Base-by-base conservation (phyloP, 1,140 invertebrate genomes). In the Arion vulgaris region DNA sequence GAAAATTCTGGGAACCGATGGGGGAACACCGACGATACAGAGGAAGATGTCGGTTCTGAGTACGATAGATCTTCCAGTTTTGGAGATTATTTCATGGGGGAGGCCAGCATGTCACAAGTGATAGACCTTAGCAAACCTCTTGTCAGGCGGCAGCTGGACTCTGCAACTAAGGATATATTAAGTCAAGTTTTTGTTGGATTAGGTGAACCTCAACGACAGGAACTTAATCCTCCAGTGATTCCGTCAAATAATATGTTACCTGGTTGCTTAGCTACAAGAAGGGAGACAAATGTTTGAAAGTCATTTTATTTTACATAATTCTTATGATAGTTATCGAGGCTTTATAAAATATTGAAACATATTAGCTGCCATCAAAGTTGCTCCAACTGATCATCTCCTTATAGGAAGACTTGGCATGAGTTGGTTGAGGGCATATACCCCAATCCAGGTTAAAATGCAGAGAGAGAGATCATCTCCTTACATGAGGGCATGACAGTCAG, bases 11-110 rank as follows among this genome's bases (percentile, higher is more conserved):
- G 28, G n/a, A 68, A n/a, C 68, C 77, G 38, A 11, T 79, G 77
- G 77, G 75, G n/a, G 11, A 57, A 77, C 51, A 32, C 75, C 49
- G 57, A 77, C 38, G 77, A 79, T 38, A 57, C 23, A 9, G 77
- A 79, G 26, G 77, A 79, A n/a, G 77, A 38, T 2, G 11, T 79
- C 2, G 1, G 11, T 4, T 79, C 77, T 1, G 77, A 68, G 51
- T 5, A 34, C 2, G 53, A 79, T 9, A n/a, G 23, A 17, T 79
- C 77, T 38, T 79, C 77, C 57, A 79, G 77, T 41, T 79, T 79
- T 36, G 77, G 77, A 45, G 77, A 79, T 79, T 79, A 79, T 41
- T 79, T 32, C 28, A 79, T 79, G 77, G 77, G 77, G 9, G 23
- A 62, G 7, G 36, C 57, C 32, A 79, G 53, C 26, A 57, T 68